Base-by-base conservation (phyloP, 1,140 invertebrate genomes). In the Bicyclus anynana region DNA sequence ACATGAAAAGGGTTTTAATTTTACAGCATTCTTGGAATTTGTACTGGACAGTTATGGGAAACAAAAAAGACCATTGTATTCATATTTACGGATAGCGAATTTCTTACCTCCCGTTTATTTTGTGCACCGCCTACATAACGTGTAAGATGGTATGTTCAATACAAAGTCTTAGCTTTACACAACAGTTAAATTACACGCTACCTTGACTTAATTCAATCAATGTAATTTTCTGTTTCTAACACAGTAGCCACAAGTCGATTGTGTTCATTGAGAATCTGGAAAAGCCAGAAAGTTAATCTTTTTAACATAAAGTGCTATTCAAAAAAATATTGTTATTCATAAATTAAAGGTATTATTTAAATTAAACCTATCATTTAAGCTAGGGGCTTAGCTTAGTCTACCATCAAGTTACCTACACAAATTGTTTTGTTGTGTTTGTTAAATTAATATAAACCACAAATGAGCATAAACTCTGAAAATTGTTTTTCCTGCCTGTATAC, bases 1-100 rank as follows among this genome's bases (percentile, higher is more conserved):
- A 66, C 63, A 61, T 52, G 40, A 74, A 79, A 83, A 74, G 77
- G 77, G 72, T 72, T 78, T 58, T 40, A 60, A 55, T 67, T 65
- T 66, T 64, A 66, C 52, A 65, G 27, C 42, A 17, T 74, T 75
- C 78, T 57, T 27, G 57, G 75, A 77, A 77, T 62, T 63, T 48
- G 42, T 42, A 40, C n/a, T 12, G 63, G 42, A 61, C 58, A 57
- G 59, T 62, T 72, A 73, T 53, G 47, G 27, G 27, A 54, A 59
- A 61, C 29, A 56, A 60, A 17, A 6, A 44, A 44, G 2, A 4
- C 37, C 18, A 44, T 44, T 44, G 40, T 44, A 21, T 44, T n/a
- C 40, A 21, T 44, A 44, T 44, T 44, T 44, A 21, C 40, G 40
- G 13, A 44, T 44, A 21, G 40, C 37, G 16, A 38, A 38, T 16